phyloP scores from a whole-genome alignment of 2,888 invertebrate genomes.

The Endomychus coccineus region DNA sequence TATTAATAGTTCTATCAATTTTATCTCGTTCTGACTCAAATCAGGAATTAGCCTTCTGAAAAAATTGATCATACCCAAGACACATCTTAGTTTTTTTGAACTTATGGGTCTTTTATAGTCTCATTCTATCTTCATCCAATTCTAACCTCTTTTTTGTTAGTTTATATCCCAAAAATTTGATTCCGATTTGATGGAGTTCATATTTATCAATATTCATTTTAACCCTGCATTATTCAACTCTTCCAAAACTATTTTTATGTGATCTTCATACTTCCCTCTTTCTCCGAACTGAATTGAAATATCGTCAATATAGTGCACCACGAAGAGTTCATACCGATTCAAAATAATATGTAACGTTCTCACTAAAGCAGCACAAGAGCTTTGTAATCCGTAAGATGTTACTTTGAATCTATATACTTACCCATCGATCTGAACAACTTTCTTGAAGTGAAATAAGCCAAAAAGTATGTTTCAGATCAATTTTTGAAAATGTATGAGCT shows the following conservation, averaged over 20 bases:
- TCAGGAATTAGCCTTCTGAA: background rate
- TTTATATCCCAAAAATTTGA: slow-evolving; percentile 9
- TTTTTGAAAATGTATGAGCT: slow-evolving; percentile 4
- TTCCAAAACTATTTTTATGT: slow-evolving; percentile 3
- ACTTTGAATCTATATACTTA: slow-evolving; percentile 5
- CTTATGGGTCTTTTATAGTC: slow-evolving; percentile 6
- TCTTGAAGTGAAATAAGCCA: slow-evolving; percentile 3
- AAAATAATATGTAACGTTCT: slow-evolving; percentile 7
- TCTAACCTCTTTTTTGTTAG: slow-evolving; percentile 1
- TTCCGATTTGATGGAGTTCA: slow-evolving; percentile 2
- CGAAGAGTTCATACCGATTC: slow-evolving; percentile 5
- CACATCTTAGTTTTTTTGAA: slow-evolving; percentile 9
- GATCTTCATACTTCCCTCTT: background rate
- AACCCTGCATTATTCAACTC: slow-evolving; percentile 9
- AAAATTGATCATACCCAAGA: slow-evolving; percentile 5
- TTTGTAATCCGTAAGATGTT: slow-evolving; percentile 8
- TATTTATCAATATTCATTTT: slow-evolving; percentile 4
- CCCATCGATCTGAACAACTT: slow-evolving; percentile 2
- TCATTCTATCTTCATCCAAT: slow-evolving; percentile 7
- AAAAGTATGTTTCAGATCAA: slow-evolving; percentile 10
- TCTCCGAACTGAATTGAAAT: slow-evolving; percentile 3
- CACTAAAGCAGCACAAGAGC: slow-evolving; percentile 5
- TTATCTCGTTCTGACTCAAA: slow-evolving; percentile 1
- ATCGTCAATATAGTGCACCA: slow-evolving; percentile 9
- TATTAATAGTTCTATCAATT: slow-evolving; percentile 3